Evolutionary conservation across 1,140 invertebrate species (phyloP), one percentile per base, ranked within the genome.

Genomic region (Dinothrombium tinctorium): DNA sequence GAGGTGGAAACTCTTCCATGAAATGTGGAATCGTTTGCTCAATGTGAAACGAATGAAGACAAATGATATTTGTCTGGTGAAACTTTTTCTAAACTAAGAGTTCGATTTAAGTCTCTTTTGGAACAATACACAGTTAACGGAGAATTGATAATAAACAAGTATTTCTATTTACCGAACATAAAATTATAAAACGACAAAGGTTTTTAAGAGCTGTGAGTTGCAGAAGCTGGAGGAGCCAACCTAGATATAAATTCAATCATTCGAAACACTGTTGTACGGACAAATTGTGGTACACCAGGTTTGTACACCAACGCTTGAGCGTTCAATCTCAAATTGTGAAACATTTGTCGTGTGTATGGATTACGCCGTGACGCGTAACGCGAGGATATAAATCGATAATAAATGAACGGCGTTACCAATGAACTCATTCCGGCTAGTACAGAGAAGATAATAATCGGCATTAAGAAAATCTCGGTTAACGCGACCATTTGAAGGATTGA

Each of bases 311-410:
- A 21, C 9, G n/a, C 32, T 33, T 41, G 24, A 22, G 29, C 20
- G 3, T 33, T 41, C n/a, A 42, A 9, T 26, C 36, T 40, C 14
- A 48, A 12, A 23, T 46, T 22, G 15, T 33, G 26, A 29, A 52
- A 50, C 3, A 47, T 47, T 45, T 52, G 63, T 60, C 61, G 57
- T 19, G 80, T 89, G 60, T 86, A 89, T 0, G 86, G 86, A 68
- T 96, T 96, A 50, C 89, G 73, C 42, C 80, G 69, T 5, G 86
- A 94, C 26, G 74, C 62, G 60, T 94, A 86, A 36, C 89, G 72
- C 51, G 87, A 59, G 32, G 71, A 69, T 43, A 95, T 61, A 59
- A 95, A 95, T 53, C 89, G 80, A 60, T 90, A 94, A 62, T 94
- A 96, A 36, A 90, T 69, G 56, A 94, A 76, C 26, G 84, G 83